These are phyloP conservation scores for Arremon aurantiirostris DNA, from an alignment of 2,797 vertebrate genomes.

Conservation along the genomic window DNA sequence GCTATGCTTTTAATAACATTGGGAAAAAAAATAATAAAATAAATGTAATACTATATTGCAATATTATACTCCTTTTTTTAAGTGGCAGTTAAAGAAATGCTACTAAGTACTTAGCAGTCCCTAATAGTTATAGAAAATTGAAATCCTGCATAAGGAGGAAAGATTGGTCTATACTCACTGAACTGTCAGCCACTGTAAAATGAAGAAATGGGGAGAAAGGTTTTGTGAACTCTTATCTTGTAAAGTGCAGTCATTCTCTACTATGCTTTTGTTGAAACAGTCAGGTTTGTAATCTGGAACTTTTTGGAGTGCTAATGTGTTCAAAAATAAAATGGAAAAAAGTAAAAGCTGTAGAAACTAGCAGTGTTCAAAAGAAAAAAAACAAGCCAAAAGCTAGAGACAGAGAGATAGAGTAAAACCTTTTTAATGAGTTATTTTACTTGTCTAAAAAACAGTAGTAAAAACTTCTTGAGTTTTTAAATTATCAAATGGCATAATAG, in stretches of 20 bases:
- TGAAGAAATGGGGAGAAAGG: fast-evolving
- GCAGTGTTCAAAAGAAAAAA: not conserved
- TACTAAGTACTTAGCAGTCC: not conserved
- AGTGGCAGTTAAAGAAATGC: not conserved
- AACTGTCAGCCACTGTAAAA: not conserved
- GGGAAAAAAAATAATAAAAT: not conserved
- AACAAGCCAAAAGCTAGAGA: not conserved
- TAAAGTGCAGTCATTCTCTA: not conserved
- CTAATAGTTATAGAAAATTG: not conserved
- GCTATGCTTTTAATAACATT: not conserved
- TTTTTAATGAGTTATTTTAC: not conserved
- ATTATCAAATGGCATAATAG: not conserved
- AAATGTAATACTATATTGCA: not conserved
- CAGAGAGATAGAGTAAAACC: not conserved
- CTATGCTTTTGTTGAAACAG: not conserved
- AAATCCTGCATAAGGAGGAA: not conserved
- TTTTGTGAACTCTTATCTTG: not conserved
- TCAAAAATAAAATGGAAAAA: not conserved
- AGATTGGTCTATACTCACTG: not conserved
- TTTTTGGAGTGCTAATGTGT: not conserved
- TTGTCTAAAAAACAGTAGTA: not conserved
- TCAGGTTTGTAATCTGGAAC: not conserved
- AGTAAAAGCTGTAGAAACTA: not conserved
- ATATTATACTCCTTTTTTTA: not conserved
- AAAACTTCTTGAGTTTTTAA: not conserved